A percentile compares a stretch with the other conserved stretches of the same genome.
Evolutionary conservation across 1,140 invertebrate species (phyloP).

Genomic region (Apocrypta bakeri): DNA sequence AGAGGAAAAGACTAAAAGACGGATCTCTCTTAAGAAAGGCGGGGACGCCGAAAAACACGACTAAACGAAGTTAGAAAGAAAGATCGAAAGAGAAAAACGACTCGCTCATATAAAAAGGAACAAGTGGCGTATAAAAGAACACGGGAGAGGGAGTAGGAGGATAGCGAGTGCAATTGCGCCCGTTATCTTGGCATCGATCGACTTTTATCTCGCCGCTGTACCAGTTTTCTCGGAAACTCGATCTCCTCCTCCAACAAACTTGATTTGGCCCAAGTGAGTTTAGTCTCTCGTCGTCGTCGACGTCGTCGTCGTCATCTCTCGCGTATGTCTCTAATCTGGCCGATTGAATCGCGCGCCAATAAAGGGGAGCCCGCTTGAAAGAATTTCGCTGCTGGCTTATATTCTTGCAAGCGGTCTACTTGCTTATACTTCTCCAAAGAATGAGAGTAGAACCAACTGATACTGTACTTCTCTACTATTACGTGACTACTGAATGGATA

Average conservation of each 20-base stretch:
- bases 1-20: not conserved
- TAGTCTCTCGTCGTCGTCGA: slow-evolving; percentile 2
- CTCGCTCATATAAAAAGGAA: slow-evolving; percentile 7
- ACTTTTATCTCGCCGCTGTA: slow-evolving; percentile 32
- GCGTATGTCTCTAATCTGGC: slow-evolving; percentile 41
- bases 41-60: not conserved
- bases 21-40: not conserved
- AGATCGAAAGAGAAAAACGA: not conserved
- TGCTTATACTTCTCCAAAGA: not conserved
- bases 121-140: not conserved
- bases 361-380: not conserved
- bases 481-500: not conserved
- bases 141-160: too few relatives aligned
- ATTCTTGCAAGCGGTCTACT: not conserved
- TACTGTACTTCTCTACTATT: not conserved
- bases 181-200: slow-evolving; percentile 36
- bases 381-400: not conserved
- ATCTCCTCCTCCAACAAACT: slow-evolving; percentile 30
- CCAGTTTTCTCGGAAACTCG: slow-evolving; percentile 42
- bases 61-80: not conserved
- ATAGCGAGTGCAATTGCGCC: slow-evolving; percentile 27
- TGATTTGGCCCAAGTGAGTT: slow-evolving; percentile 42
- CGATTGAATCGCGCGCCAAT: slow-evolving; percentile 27
- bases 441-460: not conserved
- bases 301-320: slow-evolving; percentile 13